Base-by-base conservation (phyloP, 2,113 vertebrate genomes). In the Nesoenas mayeri region DNA sequence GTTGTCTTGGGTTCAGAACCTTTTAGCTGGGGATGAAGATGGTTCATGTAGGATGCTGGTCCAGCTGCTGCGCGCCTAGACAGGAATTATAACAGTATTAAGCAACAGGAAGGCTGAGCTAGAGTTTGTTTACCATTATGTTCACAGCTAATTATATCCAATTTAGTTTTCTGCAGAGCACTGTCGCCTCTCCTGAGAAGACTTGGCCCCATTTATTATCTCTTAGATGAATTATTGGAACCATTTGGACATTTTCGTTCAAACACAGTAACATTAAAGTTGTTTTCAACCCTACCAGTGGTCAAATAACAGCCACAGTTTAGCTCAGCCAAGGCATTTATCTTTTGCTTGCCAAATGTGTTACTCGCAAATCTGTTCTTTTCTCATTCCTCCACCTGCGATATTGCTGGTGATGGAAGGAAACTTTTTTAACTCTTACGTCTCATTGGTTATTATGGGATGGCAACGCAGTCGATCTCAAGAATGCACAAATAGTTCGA, bases 281-380 rank as follows among this genome's bases (percentile, higher is more conserved):
- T 75, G 80, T 93, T 83, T 91, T 81, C 93, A 91, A 5, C 65
- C 69, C 60, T 60, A 78, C 42, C 53, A 82, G 69, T 78, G 93
- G 91, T 95, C 89, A 67, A 64, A 91, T 71, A 91, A 56, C 65
- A 84, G 77, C 71, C 65, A 22, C 32, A 29, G 62, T 19, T 72
- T 7, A 61, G 79, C 83, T 86, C 60, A 94, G 95, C 83, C 91
- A 95, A 95, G 53, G 65, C 77, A 6, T 51, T 40, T 88, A 50
- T 58, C 69, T 44, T 54, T 8, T 48, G 21, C 77, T 81, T 95
- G 93, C 93, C 94, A 97, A 95, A 93, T 51, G 69, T 54, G 71
- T 69, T 91, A 29, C 79, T 86, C 18, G 6, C 69, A 71, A 78
- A 92, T 91, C 65, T 94, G 88, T 92, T 88, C 88, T 60, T 54